Evolutionary conservation across 2,888 invertebrate genomes (phyloP).

Genomic region (Linnaemya vulpina): DNA sequence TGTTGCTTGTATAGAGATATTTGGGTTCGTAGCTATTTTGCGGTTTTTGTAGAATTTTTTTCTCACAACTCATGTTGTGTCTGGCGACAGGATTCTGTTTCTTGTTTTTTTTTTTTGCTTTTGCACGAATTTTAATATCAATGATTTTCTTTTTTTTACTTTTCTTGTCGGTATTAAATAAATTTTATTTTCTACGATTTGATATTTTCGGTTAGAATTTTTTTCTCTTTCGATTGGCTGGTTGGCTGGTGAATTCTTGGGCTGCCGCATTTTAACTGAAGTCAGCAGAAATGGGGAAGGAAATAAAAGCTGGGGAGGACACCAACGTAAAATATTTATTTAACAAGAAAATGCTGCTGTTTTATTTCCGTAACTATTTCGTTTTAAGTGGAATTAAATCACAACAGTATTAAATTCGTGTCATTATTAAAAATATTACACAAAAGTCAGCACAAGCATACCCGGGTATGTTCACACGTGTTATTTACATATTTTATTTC

Average conservation of each 20-base stretch:
- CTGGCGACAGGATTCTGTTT: constrained; percentile 3
- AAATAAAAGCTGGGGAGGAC: too few species aligned
- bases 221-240: background rate
- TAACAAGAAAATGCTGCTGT: background rate
- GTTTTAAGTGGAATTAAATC: too few species aligned
- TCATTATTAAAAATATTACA: too few species aligned
- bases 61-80: background rate
- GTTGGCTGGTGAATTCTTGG: background rate
- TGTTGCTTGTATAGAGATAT: background rate
- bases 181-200: constrained; percentile 1
- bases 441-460: too few species aligned
- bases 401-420: too few species aligned
- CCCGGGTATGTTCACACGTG: too few species aligned
- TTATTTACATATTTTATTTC: too few species aligned
- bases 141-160: background rate
- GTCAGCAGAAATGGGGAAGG: constrained; percentile 31
- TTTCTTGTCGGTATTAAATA: background rate
- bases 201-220: background rate
- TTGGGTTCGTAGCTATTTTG: background rate
- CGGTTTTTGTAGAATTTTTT: background rate
- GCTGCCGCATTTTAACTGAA: constrained; percentile 28
- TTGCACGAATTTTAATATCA: background rate
- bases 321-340: too few species aligned
- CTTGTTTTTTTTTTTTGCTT: background rate
- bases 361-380: too few species aligned